Base-by-base conservation (phyloP, 2,888 invertebrate species). In the Synanthedon myopaeformis region DNA sequence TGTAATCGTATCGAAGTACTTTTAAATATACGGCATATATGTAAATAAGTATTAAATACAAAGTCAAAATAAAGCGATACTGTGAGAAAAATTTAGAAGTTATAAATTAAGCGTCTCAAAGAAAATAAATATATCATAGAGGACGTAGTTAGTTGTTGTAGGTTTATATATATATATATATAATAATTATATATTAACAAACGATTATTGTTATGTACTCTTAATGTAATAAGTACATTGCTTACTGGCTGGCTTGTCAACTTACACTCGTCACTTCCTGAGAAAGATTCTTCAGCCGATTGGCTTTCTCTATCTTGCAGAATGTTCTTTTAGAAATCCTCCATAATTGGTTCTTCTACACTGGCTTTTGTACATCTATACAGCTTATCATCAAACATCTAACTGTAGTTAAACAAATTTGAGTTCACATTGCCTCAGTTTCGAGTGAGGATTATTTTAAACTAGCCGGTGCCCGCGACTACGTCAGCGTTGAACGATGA, bases 51-150 rank as follows among this genome's bases (percentile, higher is more conserved):
- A 82, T 74, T 78, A 71, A 51, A 51, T 51, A 51, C 13, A 77
- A 80, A 84, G 87, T 87, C 87, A 87, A 85, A 84, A 84, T 85
- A 82, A 87, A 87, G 87, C 87, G 81, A 81, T 72, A 84, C 87
- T 87, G 87, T 87, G 87, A 87, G 76, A 86, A 87, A 83, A 55
- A 70, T 78, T 83, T 87, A 87, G 87, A 80, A 73, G 76, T 73
- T 83, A 83, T 76, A 70, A 35, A 63, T 66, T 69, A 75, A 60
- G 69, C 79, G 83, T 84, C 83, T 79, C 75, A 76, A 79, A 77
- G 62, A 64, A 66, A 70, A 62, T 64, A 76, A 76, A 82, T 85
- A 35, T 35, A 85, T 84, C 84, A 84, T 79, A 76, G 79, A 76
- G 67, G 80, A 77, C 75, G 83, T 83, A 79, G 75, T 66, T 81